Evolutionary conservation across 2,113 vertebrate genomes (phyloP), one percentile per base, ranked within the genome.

Genomic region (Leptobrachium leishanense): DNA sequence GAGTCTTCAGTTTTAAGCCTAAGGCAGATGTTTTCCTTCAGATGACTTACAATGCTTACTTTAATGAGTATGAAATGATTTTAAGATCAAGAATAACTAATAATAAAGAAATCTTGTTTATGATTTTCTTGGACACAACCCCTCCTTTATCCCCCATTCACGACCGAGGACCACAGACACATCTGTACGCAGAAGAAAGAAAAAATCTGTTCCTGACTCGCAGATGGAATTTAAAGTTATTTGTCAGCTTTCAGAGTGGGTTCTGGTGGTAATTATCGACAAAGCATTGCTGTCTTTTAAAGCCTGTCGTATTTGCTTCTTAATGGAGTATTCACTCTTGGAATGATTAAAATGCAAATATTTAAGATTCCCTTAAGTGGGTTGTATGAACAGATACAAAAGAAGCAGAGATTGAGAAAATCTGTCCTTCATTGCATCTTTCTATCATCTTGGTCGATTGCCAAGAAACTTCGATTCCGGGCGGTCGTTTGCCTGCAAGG

Each of bases 341-440:
- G 69, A 79, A 79, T 79, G 77, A 79, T 46, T 66, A 79, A 72
- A 79, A 79, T 73, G 77, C 72, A 72, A 79, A 79, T 79, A 79
- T 79, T 79, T 79, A 72, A 79, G 62, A n/a, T 42, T 72, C 57
- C 13, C 62, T 43, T 7, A 40, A 63, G 7, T 39, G 7, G 69
- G 57, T 63, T 72, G 72, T 46, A 59, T 79, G 69, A 66, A 73
- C 5, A 62, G 20, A 31, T 31, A 31, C 20, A 31, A 31, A 31
- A 31, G 20, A 31, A 31, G 20, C 20, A 31, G 20, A 31, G 20
- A 31, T 31, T 31, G 20, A 31, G 20, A 31, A 31, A 31, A 31
- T 31, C 20, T 31, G 20, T 31, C 20, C 20, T 31, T 31, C 20
- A 31, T 31, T 31, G 20, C 20, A 31, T 31, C 20, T 31, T 31